These are phyloP conservation scores for Dryobota labecula DNA, from an alignment of 2,888 invertebrate genomes.

Conservation along the genomic window DNA sequence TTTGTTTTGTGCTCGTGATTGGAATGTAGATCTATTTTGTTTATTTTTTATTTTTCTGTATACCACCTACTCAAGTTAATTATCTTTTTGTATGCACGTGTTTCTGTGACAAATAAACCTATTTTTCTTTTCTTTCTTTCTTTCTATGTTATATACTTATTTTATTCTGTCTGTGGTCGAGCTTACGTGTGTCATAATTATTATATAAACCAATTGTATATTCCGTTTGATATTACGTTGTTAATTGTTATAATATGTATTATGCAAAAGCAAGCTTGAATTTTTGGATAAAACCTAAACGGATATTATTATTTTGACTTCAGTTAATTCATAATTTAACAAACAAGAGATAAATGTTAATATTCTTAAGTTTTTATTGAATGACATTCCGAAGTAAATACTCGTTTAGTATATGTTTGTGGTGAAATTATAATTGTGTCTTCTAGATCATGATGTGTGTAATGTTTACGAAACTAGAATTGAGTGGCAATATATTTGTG, in stretches of 20 bases:
- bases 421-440: slow-evolving; percentile 2
- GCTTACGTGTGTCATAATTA: slow-evolving; percentile 17
- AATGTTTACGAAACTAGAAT: slow-evolving; percentile 19
- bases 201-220: neutral
- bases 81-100: too few relatives aligned
- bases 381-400: slow-evolving; percentile 53
- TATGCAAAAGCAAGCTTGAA: neutral
- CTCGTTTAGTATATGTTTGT: slow-evolving; percentile 47
- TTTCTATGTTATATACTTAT: neutral
- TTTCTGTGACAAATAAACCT: too few relatives aligned
- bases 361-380: slow-evolving; percentile 21
- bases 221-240: slow-evolving; percentile 13
- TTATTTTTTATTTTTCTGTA: too few relatives aligned
- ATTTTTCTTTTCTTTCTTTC: too few relatives aligned
- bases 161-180: slow-evolving; percentile 7
- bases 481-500: slow-evolving; percentile 12
- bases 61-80: too few relatives aligned
- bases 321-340: neutral
- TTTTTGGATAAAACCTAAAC: neutral
- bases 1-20: too few relatives aligned
- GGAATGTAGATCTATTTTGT: too few relatives aligned
- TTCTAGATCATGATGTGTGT: slow-evolving; percentile 1
- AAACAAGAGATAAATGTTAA: neutral
- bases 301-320: neutral
- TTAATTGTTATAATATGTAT: slow-evolving; percentile 1